These are phyloP conservation scores for Sebastolobus altivelis DNA, from an alignment of 2,797 vertebrate species.

Conservation along the genomic window DNA sequence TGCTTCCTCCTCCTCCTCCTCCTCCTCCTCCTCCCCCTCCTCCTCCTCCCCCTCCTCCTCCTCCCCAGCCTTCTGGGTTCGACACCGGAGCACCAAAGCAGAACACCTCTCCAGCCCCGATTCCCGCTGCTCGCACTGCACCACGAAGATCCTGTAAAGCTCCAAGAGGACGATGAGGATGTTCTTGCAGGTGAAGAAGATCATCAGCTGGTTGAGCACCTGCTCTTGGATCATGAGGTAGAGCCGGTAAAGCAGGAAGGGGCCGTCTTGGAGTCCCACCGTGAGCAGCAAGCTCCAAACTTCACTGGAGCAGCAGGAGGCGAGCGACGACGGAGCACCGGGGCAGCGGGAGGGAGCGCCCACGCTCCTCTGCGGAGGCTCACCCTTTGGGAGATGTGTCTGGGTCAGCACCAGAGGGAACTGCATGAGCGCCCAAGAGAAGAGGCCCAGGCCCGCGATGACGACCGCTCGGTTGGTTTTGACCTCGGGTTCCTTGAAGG, in stretches of 20 bases:
- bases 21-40: slow-evolving; percentile 5
- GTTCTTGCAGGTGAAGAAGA: slow-evolving; percentile 88
- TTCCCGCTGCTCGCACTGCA: slow-evolving; percentile 73
- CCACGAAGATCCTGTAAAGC: slow-evolving; percentile 83
- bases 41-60: slow-evolving; percentile 18
- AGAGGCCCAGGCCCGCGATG: slow-evolving; percentile 81
- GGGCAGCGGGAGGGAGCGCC: not conserved
- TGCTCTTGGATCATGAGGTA: slow-evolving; percentile 83
- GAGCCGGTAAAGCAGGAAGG: slow-evolving; percentile 84
- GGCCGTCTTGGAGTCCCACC: slow-evolving; percentile 84
- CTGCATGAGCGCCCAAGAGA: slow-evolving; percentile 87
- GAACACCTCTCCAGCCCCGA: slow-evolving; percentile 22
- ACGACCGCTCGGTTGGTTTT: slow-evolving; percentile 76
- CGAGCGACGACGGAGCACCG: not conserved
- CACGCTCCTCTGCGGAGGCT: not conserved
- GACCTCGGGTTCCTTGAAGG: slow-evolving; percentile 83
- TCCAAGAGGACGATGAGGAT: slow-evolving; percentile 85
- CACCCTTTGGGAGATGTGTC: slow-evolving; percentile 58
- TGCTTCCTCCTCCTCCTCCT: slow-evolving; percentile 5
- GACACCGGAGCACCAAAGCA: slow-evolving; percentile 24
- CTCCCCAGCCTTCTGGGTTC: slow-evolving; percentile 1
- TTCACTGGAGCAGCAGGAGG: slow-evolving; percentile 81
- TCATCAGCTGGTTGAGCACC: slow-evolving; percentile 86
- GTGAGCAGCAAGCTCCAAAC: slow-evolving; percentile 84
- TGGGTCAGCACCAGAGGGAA: slow-evolving; percentile 87